Conservation (phyloP, 2,113 vertebrate species). For the Crotalus viridis region DNA sequence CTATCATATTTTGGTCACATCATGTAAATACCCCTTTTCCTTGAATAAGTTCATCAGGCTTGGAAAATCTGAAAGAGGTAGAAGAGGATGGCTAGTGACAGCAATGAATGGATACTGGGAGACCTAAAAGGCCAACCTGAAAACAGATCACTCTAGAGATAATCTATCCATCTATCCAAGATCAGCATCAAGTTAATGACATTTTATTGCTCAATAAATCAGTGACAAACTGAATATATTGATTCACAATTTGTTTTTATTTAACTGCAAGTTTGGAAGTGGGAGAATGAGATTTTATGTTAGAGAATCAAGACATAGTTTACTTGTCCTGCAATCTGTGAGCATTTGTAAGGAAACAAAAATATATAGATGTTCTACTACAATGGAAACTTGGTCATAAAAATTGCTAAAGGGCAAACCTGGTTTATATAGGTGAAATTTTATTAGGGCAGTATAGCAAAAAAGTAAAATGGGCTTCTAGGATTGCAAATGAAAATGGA, state of each 20-base stretch:
- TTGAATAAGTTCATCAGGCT: neutral
- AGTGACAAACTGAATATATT: neutral
- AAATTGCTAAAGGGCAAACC: neutral
- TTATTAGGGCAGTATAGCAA: neutral
- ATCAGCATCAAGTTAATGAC: neutral
- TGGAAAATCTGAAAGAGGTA: neutral
- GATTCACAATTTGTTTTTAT: neutral
- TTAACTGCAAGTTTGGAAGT: neutral
- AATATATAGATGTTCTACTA: neutral
- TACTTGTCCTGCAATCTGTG: neutral
- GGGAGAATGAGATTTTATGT: neutral
- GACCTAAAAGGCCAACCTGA: neutral
- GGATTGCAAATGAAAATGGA: neutral
- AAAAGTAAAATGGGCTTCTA: neutral
- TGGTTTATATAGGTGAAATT: neutral
- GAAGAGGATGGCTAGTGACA: neutral
- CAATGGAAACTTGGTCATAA: neutral
- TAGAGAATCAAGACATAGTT: neutral
- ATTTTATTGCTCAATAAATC: neutral
- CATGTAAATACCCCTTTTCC: neutral
- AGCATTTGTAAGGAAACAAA: neutral
- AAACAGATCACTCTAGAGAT: neutral
- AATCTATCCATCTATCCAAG: neutral
- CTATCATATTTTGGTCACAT: neutral
- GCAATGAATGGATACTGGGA: neutral